Evolutionary conservation across 2,113 vertebrate species (phyloP).

Genomic region (Pogona vitticeps): DNA sequence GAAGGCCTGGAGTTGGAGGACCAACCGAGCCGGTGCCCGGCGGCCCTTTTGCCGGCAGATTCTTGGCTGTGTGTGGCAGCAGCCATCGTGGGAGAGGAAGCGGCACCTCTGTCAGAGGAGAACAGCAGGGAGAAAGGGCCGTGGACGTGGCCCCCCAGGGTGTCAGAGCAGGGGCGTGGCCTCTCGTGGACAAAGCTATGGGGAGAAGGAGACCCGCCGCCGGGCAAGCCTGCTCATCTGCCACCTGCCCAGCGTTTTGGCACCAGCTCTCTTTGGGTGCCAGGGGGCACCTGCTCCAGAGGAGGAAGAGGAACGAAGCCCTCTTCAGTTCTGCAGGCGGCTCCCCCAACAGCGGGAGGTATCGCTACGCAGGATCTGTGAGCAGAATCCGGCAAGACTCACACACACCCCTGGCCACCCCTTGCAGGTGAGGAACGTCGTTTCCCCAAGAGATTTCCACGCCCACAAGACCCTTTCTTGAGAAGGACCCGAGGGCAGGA

Average conservation of each 20-base stretch:
- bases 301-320: background rate
- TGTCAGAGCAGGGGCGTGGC: background rate
- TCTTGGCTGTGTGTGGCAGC: background rate
- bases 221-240: background rate
- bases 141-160: background rate
- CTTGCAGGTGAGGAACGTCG: background rate
- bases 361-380: background rate
- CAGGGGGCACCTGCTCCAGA: too few species aligned
- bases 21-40: too few species aligned
- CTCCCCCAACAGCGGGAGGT: background rate
- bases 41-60: background rate
- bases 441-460: background rate
- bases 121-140: background rate
- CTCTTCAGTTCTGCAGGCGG: accelerated
- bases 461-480: background rate
- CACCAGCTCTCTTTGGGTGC: too few species aligned
- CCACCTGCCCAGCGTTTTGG: too few species aligned
- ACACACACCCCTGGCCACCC: background rate
- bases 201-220: background rate
- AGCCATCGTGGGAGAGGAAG: background rate
- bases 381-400: accelerated
- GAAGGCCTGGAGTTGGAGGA: too few species aligned
- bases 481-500: background rate
- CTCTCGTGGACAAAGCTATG: too few species aligned
- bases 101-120: too few species aligned